Evolutionary conservation across 2,888 invertebrate genomes (phyloP).

Genomic region (Tipula vernalis): DNA sequence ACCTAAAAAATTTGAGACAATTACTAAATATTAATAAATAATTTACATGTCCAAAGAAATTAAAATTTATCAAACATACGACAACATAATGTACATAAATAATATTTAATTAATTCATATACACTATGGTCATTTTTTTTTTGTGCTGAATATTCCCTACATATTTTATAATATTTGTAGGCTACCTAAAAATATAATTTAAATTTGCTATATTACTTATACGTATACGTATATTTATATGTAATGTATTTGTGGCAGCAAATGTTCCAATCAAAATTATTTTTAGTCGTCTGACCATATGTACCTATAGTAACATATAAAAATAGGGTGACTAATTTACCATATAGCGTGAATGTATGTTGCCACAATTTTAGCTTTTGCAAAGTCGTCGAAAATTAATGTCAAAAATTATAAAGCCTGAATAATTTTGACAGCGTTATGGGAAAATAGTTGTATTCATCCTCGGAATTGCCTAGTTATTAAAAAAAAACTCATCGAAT

Average conservation of each 20-base stretch:
- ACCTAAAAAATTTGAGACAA: neutral
- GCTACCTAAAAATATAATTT: neutral
- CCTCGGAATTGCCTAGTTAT: no score
- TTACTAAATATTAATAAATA: neutral
- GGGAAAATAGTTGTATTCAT: no score
- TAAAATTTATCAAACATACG: neutral
- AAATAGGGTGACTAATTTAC: neutral
- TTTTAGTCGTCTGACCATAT: neutral
- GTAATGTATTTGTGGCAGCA: neutral
- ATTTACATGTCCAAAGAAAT: conserved; percentile 4
- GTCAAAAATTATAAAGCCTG: no score
- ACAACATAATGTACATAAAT: neutral
- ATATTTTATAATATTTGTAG: neutral
- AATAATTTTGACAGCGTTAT: no score
- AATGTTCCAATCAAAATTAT: neutral
- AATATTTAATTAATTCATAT: neutral
- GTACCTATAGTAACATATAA: neutral
- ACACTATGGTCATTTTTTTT: neutral
- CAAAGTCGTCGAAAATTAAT: no score
- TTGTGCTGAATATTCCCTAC: neutral
- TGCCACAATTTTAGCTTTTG: no score
- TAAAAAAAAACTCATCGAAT: no score
- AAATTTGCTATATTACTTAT: neutral
- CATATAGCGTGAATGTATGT: no score
- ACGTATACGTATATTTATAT: neutral